Evolutionary conservation across 2,888 invertebrate species (phyloP), one percentile per base, ranked within the genome.

Genomic region (Parthenolecanium corni): DNA sequence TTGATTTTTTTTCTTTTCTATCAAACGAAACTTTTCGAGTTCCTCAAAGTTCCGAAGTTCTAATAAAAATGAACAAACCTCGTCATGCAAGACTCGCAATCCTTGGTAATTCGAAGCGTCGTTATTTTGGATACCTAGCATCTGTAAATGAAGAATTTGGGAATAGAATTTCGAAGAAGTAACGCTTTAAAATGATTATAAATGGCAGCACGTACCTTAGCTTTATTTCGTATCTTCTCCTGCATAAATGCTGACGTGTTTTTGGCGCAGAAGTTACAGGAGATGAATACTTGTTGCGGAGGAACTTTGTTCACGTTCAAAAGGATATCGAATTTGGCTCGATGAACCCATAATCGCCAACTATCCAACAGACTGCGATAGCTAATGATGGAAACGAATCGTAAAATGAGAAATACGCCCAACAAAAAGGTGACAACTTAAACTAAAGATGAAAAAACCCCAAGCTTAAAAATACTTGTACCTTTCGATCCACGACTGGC

Each of bases 191-290:
- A n/a, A n/a, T n/a, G 49, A 21, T 5, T 3, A 49, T 21, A 12
- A 18, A 49, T 4, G 23, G 1, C n/a, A 31, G 2, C 14, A 49
- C 58, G 47, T n/a, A 58, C 58, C 36, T 58, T 58, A 11, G 58
- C 31, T 36, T 58, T 58, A 58, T 49, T 58, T 36, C 58, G 58
- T 21, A 58, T 20, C 38, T 23, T 58, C 11, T 63, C 63, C 46
- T 63, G 63, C 25, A 63, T 52, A 36, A 53, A 63, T 2, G 63
- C 52, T 1, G 63, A 88, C 67, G 95, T 88, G 66, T 89, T 87
- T 77, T 94, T 94, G 56, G 92, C 90, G 77, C 95, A 96, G 76
- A 91, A 96, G 71, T 89, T 91, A 75, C 96, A 96, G 4, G 90
- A 86, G 64, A 94, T 83, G 71, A 83, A 87, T 38, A 89, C 85